Evolutionary conservation across 2,888 invertebrate genomes (phyloP).

Genomic region (Caenorhabditis afra): DNA sequence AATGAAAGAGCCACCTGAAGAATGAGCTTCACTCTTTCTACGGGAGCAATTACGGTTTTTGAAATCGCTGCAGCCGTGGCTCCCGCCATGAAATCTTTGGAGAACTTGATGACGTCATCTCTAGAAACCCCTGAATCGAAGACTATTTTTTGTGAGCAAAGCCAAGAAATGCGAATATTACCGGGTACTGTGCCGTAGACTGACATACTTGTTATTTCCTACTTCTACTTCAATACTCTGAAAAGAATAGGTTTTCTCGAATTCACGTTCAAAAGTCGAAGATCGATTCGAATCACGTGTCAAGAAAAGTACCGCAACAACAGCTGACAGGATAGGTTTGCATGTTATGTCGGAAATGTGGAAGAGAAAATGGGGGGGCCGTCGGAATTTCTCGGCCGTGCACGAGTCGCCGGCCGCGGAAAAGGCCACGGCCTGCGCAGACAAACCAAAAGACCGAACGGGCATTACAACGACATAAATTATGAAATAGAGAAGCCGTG

Average conservation of each 20-base stretch:
- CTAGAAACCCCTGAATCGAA: conserved; percentile 39
- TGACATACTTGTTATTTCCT: conserved; percentile 39
- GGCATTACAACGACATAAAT: no score
- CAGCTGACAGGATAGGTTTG: conserved; percentile 6
- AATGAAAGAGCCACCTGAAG: conserved; percentile 86
- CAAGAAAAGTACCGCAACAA: not conserved
- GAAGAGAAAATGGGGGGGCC: not conserved
- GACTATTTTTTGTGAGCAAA: no score
- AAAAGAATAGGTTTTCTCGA: not conserved
- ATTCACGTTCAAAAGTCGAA: not conserved
- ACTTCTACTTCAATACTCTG: conserved; percentile 20
- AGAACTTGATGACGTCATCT: conserved; percentile 64
- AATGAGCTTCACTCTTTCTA: conserved; percentile 94
- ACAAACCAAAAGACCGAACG: no score
- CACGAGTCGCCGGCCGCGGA: no score
- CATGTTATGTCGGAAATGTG: not conserved
- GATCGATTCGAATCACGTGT: not conserved
- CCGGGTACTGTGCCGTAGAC: conserved; percentile 53
- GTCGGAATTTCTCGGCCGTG: no score
- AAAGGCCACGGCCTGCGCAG: no score
- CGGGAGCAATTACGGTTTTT: conserved; percentile 94
- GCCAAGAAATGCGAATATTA: not conserved
- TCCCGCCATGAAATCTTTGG: conserved; percentile 83
- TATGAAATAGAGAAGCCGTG: no score
- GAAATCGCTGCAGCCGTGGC: conserved; percentile 94